phyloP scores from a whole-genome alignment of 1,140 invertebrate genomes.

The Drosophila pallidifrons region DNA sequence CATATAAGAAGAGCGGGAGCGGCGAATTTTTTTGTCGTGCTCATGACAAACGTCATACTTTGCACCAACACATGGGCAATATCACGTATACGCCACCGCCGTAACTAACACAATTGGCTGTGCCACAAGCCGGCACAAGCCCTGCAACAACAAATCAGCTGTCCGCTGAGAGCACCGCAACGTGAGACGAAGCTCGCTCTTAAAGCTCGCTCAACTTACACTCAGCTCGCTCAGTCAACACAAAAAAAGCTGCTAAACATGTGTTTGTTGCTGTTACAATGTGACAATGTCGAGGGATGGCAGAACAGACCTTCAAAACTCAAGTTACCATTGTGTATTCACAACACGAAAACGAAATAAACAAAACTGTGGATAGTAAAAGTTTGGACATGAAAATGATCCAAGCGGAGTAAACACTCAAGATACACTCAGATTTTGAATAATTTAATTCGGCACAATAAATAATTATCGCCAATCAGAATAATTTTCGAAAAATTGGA shows the following conservation, averaged over 20 bases:
- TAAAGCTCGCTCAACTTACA: slow-evolving; percentile 58
- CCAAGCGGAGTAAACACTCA: no score
- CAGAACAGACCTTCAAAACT: not conserved
- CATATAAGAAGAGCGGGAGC: not conserved
- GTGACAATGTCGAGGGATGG: slow-evolving; percentile 27
- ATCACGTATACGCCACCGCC: slow-evolving; percentile 61
- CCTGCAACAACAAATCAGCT: slow-evolving; percentile 69
- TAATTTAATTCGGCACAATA: no score
- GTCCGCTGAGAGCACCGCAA: slow-evolving; percentile 20
- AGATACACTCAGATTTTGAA: no score
- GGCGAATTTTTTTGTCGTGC: slow-evolving; percentile 4
- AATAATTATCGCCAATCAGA: no score
- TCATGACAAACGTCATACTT: slow-evolving; percentile 23
- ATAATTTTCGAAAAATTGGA: no score
- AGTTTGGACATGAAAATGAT: no score
- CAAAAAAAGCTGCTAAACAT: slow-evolving; percentile 42
- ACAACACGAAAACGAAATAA: not conserved
- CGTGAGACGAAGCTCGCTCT: slow-evolving; percentile 35
- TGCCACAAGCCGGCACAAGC: slow-evolving; percentile 57
- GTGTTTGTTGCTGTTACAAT: slow-evolving; percentile 50
- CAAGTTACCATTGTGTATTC: not conserved
- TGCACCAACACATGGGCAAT: slow-evolving; percentile 25
- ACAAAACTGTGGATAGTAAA: no score
- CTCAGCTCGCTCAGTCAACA: slow-evolving; percentile 1
- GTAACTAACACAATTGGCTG: slow-evolving; percentile 23